Evolutionary conservation across 2,797 vertebrate genomes (phyloP).

Genomic region (Argyrosomus regius): DNA sequence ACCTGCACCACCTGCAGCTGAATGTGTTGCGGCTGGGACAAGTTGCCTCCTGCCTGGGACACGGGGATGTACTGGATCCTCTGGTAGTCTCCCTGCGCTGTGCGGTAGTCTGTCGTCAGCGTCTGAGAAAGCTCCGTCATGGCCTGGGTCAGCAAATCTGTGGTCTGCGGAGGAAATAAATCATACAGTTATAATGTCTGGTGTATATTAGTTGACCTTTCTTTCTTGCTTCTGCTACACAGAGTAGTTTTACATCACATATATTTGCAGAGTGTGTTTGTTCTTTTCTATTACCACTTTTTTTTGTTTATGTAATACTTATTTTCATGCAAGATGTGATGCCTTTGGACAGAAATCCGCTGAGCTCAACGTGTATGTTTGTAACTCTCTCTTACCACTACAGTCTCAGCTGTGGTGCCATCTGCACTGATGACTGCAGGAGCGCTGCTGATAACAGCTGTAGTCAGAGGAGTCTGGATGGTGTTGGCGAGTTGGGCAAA

Average conservation of each 20-base stretch:
- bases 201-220: neutral
- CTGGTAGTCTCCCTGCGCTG: conserved; percentile 94
- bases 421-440: conserved; percentile 92
- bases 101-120: conserved; percentile 94
- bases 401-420: conserved; percentile 89
- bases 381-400: conserved; percentile 89
- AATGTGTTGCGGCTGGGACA: conserved; percentile 95
- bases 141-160: conserved; percentile 96
- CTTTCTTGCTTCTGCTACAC: neutral
- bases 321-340: neutral
- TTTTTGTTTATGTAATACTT: neutral
- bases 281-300: neutral
- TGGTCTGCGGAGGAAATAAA: conserved; percentile 86
- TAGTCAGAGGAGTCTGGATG: conserved; percentile 88
- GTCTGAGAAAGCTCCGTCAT: conserved; percentile 99
- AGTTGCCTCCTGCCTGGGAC: conserved; percentile 89
- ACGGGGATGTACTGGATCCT: conserved; percentile 98
- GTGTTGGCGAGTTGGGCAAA: conserved; percentile 90
- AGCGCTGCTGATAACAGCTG: conserved; percentile 91
- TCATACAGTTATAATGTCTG: neutral
- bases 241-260: neutral
- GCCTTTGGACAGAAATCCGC: neutral
- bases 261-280: neutral
- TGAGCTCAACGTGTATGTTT: neutral
- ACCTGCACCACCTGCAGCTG: conserved; percentile 98